Evolutionary conservation across 2,113 vertebrate genomes (phyloP), one percentile per base, ranked within the genome.

Genomic region (Ciconia maguari): DNA sequence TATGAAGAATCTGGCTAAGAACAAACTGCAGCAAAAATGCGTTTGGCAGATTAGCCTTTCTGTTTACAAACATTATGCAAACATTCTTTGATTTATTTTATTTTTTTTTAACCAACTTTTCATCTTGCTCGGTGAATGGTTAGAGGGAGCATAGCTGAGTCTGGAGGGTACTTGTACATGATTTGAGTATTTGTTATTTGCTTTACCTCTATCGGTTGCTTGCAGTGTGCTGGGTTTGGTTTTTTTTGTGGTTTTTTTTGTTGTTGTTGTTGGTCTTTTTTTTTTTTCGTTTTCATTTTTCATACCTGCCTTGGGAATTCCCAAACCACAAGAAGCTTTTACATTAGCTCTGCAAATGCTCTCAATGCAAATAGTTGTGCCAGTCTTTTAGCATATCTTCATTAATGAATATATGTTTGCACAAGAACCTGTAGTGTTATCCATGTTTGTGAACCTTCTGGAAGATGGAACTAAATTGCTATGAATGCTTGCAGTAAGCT

Each of bases 251-350:
- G 38, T 38, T 38, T 38, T 38, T 38, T 38, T 38, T 38, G 36
- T 36, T 36, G 44, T 46, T 46, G 44, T 46, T 46, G 44, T 46
- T 46, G 44, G 44, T 19, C 18, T 46, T 46, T 46, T 65, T 17
- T 17, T 15, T 57, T 83, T 83, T 87, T 91, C 49, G 16, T 27
- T 54, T 54, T 29, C 14, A 32, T 87, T 93, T 96, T 93, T 93
- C 76, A 65, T 97, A 92, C 13, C n/a, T 94, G 38, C 55, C 62
- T 93, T 83, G 93, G 92, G 90, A 94, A 97, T 96, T 97, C 90
- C 95, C 92, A 96, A 89, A 87, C 96, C 96, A 89, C 96, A 96
- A 85, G 74, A 89, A 95, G 71, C 48, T 95, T 95, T 96, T 91
- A 51, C 60, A 93, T 95, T 90, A 94, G 19, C 89, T 95, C 84